Conservation (phyloP, 37 sponge, comb jelly and placozoan species). For the Aplysina aerophoba region DNA sequence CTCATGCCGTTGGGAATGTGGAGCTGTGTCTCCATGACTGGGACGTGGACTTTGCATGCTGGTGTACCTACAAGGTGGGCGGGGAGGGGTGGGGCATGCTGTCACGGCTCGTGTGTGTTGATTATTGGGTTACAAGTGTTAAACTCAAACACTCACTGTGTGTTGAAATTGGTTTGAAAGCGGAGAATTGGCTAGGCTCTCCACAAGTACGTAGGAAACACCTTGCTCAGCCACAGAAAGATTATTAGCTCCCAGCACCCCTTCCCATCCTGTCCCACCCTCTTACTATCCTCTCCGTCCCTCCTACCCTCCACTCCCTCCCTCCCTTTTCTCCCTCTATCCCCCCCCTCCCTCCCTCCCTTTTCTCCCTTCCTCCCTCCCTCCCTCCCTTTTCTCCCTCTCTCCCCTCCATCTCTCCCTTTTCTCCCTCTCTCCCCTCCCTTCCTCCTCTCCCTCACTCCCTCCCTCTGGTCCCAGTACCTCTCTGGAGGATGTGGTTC, state of each 20-base stretch:
- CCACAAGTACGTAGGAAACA: too few relatives aligned
- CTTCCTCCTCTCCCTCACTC: neutral
- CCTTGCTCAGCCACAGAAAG: too few relatives aligned
- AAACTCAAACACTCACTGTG: neutral
- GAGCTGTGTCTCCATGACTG: slow-evolving; percentile 90
- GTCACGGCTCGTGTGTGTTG: neutral
- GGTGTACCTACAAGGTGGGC: slow-evolving; percentile 91
- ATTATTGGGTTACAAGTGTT: neutral
- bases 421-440: neutral
- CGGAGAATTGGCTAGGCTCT: too few relatives aligned
- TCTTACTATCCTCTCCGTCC: too few relatives aligned
- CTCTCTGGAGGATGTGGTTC: slow-evolving; percentile 83
- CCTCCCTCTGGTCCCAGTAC: slow-evolving; percentile 47
- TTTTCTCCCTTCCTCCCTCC: too few relatives aligned
- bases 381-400: neutral
- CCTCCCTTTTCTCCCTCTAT: too few relatives aligned
- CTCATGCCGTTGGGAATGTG: slow-evolving; percentile 96
- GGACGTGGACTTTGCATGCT: slow-evolving; percentile 91
- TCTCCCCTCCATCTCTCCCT: neutral
- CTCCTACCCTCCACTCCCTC: too few relatives aligned
- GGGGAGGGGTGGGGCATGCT: too few relatives aligned
- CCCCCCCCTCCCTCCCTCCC: too few relatives aligned
- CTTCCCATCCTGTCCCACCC: too few relatives aligned
- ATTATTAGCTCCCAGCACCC: too few relatives aligned
- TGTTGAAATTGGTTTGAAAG: too few relatives aligned